Conservation (phyloP, 2,888 invertebrate species). For the Sarcophaga caerulescens region DNA sequence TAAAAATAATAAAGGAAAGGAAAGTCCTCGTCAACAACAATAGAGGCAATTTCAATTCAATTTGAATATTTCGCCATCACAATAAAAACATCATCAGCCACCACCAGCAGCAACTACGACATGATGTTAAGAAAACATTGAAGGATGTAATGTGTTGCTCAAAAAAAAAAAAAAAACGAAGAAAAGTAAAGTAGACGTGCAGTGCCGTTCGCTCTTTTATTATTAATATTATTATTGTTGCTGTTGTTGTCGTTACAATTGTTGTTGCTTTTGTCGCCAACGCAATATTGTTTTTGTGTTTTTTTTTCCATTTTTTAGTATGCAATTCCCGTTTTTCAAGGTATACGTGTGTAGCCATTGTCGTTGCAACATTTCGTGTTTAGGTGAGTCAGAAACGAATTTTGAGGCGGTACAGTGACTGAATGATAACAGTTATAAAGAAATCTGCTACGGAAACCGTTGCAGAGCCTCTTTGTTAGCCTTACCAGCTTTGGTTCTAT, state of each 20-base stretch:
- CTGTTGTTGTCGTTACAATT: too few relatives aligned
- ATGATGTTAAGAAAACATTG: constrained; percentile 55
- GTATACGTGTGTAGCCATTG: constrained; percentile 4
- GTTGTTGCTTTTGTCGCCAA: constrained; percentile 54
- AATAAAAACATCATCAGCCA: constrained; percentile 32
- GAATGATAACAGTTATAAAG: too few relatives aligned
- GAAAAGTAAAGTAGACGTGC: constrained; percentile 45
- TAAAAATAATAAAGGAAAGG: neutral
- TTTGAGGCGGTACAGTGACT: too few relatives aligned
- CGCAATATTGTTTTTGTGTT: constrained; percentile 23
- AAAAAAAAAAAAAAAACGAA: too few relatives aligned
- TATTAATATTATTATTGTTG: constrained; percentile 10
- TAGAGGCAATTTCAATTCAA: constrained; percentile 69
- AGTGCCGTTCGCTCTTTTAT: neutral
- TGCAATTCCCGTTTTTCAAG: constrained; percentile 47
- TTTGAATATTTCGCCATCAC: constrained; percentile 59
- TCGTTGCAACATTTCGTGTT: neutral
- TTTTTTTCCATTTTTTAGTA: constrained; percentile 33
- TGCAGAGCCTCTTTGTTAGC: too few relatives aligned
- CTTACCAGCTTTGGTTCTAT: too few relatives aligned
- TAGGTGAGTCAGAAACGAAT: too few relatives aligned
- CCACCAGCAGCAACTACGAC: constrained; percentile 24
- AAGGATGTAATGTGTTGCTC: constrained; percentile 57
- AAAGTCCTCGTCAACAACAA: constrained; percentile 51
- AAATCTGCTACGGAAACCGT: too few relatives aligned